Evolutionary conservation across 2,797 vertebrate species (phyloP), one percentile per base, ranked within the genome.

Genomic region (Protosalanx chinensis): DNA sequence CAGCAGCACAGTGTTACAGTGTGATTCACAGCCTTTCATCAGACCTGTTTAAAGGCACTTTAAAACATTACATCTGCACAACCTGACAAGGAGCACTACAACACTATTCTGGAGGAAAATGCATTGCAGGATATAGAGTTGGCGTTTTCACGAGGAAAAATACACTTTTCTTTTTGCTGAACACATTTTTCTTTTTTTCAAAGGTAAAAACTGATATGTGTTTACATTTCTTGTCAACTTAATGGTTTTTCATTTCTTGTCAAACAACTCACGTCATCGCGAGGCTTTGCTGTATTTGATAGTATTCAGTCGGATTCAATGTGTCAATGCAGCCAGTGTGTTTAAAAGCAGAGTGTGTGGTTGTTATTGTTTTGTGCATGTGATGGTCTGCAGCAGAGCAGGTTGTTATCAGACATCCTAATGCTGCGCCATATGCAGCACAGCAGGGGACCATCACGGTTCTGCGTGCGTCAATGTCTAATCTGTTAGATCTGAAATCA

Each of bases 11-110:
- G 68, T 65, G 77, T 68, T 46, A 63, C 69, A 61, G 68, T 65
- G 77, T 68, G 58, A 69, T 70, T 76, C 72, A 68, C 76, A 72
- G 76, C 73, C 74, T 70, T 71, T 70, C 75, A 72, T 84, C 83
- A 86, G 87, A 91, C 88, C 87, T 75, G 81, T 65, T 77, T 84
- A 81, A 76, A 76, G 79, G 84, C 88, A 88, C 90, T 85, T 91
- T 89, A 90, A 90, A 90, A 90, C 91, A 91, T 88, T 88, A 87
- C 87, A 90, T 89, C 86, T 86, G 81, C 87, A 82, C 79, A 84
- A 88, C 80, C 85, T 80, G 23, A 64, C 80, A 82, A 82, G 79
- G 75, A 81, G 27, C 32, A 79, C 78, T 77, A 81, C 71, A 79
- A 82, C 71, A 80, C 79, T 78, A 72, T 60, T 67, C 71, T 61